Evolutionary conservation across 2,888 invertebrate genomes (phyloP), one percentile per base, ranked within the genome.

Genomic region (Salpingus planirostris): DNA sequence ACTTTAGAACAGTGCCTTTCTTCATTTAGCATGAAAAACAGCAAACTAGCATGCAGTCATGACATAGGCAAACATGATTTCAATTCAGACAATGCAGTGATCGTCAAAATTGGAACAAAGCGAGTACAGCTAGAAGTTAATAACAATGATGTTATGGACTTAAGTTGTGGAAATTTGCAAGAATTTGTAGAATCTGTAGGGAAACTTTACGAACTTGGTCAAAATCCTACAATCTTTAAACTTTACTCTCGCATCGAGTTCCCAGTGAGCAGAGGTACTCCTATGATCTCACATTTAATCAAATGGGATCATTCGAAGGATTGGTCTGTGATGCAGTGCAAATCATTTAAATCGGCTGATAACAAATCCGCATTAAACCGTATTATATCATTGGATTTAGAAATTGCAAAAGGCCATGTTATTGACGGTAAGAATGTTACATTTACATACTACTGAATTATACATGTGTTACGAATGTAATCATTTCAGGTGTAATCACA

Each of bases 301-400:
- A 76, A 76, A 42, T 95, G 93, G 92, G 85, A 93, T 46, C 92
- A 95, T 52, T 71, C 74, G 11, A 76, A 78, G 38, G 76, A 81
- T 38, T 85, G 84, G 81, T 69, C 75, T 46, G 79, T 83, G 1
- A 76, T 79, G 12, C 18, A 35, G 13, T 45, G 10, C 21, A 29
- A 7, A 15, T 3, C 46, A 40, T 33, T 44, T 53, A 50, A 72
- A 73, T 32, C 76, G 76, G 14, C 77, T 80, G 1, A 81, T 82
- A 46, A 67, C 78, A n/a, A 27, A 64, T 68, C 0, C 70, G 79
- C 11, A 58, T 69, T 13, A 66, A n/a, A n/a, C n/a, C n/a, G n/a
- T n/a, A n/a, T n/a, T n/a, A n/a, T n/a, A n/a, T n/a, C n/a, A n/a
- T 82, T 49, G 69, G 73, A 13, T 64, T 79, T 4, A 58, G 61